Evolutionary conservation across 2,113 vertebrate genomes (phyloP).

Genomic region (Ploceus nigricollis): DNA sequence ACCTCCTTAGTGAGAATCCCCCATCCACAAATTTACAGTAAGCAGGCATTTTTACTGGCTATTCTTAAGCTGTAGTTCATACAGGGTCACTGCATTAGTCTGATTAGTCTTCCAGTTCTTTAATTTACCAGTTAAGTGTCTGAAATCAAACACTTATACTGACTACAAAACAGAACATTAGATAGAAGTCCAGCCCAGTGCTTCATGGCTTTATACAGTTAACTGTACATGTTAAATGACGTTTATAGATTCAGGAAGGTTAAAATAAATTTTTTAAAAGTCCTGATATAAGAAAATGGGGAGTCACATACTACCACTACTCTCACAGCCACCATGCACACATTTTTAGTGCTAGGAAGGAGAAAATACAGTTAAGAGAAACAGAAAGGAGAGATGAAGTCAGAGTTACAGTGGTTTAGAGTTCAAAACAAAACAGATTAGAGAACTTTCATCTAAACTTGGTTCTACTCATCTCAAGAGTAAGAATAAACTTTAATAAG

Average conservation of each 20-base stretch:
- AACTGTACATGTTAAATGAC: neutral
- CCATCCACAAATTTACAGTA: neutral
- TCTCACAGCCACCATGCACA: neutral
- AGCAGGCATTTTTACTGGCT: neutral
- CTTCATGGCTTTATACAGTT: neutral
- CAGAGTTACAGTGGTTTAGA: neutral
- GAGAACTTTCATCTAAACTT: conserved; percentile 4
- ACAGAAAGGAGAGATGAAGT: neutral
- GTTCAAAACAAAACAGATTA: conserved; percentile 29
- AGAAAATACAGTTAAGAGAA: conserved; percentile 44
- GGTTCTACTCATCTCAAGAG: conserved; percentile 20
- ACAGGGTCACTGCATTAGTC: neutral
- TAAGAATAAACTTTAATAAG: conserved; percentile 29
- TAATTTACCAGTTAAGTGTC: neutral
- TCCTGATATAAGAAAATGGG: neutral
- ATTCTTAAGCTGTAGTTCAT: neutral
- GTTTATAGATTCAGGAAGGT: neutral
- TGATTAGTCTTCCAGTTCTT: neutral
- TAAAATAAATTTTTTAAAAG: neutral
- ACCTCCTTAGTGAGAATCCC: neutral
- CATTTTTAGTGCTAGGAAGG: neutral
- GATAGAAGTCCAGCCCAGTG: neutral
- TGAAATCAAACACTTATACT: neutral
- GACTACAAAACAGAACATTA: neutral
- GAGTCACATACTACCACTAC: neutral